phyloP scores from a whole-genome alignment of 2,797 vertebrate species.

The Cephalopachus bancanus region DNA sequence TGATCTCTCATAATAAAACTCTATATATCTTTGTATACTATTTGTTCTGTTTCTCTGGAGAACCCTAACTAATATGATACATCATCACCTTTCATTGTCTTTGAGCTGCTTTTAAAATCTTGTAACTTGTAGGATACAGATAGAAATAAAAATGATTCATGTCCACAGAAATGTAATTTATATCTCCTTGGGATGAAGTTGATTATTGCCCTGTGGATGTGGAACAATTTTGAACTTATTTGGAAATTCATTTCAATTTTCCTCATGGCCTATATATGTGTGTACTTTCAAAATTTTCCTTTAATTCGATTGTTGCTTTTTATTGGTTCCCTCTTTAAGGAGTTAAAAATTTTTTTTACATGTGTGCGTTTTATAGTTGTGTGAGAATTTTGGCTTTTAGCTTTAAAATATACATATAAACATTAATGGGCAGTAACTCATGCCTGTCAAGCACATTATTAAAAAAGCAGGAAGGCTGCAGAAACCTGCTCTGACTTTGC shows the following conservation, averaged over 20 bases:
- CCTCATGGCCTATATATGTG: not conserved
- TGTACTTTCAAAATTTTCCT: not conserved
- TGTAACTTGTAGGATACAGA: not conserved
- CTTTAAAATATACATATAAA: not conserved
- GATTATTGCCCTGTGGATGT: not conserved
- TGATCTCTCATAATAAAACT: too few species aligned
- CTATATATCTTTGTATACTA: not conserved
- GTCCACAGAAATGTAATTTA: not conserved
- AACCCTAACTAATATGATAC: not conserved
- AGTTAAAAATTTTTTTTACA: not conserved
- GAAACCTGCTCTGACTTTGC: not conserved
- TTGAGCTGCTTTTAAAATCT: not conserved
- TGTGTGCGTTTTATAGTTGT: not conserved
- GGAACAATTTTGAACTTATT: not conserved
- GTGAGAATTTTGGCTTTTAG: conserved; percentile 20
- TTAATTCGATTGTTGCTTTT: not conserved
- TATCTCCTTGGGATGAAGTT: not conserved
- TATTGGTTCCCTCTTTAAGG: not conserved
- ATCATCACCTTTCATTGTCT: not conserved
- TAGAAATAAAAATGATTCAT: not conserved
- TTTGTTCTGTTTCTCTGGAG: not conserved
- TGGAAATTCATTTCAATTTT: not conserved
- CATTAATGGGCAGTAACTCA: not conserved
- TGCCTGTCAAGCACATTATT: not conserved
- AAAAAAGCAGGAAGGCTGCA: not conserved